Percentiles rank a stretch among this genome's conserved stretches.
phyloP scores from a whole-genome alignment of 92 coral and sea anemone species.

The Bergia sp. region DNA sequence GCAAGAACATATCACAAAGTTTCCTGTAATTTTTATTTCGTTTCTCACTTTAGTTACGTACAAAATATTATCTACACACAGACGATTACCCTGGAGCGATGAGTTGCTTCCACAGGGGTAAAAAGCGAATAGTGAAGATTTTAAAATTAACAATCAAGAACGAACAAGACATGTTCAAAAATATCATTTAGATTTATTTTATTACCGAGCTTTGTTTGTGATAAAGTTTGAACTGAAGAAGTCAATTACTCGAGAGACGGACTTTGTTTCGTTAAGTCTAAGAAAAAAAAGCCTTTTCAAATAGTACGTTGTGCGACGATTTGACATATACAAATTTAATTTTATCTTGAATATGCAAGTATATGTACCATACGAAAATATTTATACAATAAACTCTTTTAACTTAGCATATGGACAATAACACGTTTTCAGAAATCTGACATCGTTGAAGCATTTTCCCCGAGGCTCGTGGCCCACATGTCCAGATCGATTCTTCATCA shows the following conservation, averaged over 20 bases:
- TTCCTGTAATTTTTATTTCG: background rate
- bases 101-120: background rate
- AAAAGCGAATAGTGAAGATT: background rate
- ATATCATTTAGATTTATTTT: background rate
- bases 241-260: background rate
- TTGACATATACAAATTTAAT: slow-evolving; percentile 3
- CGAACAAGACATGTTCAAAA: background rate
- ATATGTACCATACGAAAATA: slow-evolving; percentile 6
- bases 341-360: slow-evolving; percentile 2
- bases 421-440: background rate
- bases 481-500: background rate
- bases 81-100: background rate
- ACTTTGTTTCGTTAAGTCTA: background rate
- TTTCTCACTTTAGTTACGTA: background rate
- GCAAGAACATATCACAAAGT: background rate
- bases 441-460: background rate
- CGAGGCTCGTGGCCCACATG: background rate
- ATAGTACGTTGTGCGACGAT: background rate
- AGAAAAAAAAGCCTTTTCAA: background rate
- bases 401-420: slow-evolving; percentile 9
- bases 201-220: background rate
- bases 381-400: slow-evolving; percentile 5
- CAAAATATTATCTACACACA: background rate
- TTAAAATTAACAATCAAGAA: background rate
- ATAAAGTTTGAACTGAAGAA: background rate